Base-by-base conservation (phyloP, 2,888 invertebrate genomes). In the Drosophila ochracea region DNA sequence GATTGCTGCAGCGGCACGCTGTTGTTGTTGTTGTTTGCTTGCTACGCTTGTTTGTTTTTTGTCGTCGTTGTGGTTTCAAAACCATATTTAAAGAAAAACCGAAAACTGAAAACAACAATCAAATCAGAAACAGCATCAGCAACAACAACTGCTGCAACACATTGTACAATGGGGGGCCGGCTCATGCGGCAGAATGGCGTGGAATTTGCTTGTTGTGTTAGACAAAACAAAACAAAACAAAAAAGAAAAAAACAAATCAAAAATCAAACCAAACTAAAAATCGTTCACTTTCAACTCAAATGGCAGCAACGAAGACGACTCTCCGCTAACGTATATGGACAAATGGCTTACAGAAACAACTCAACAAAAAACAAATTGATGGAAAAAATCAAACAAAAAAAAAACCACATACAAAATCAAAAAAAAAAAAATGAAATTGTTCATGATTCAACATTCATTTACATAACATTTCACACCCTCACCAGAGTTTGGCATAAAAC, bases 191-290 rank as follows among this genome's bases (percentile, higher is more conserved):
- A 84, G 84, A 70, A 76, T 80, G 76, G 76, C 78, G 59, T 73
- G 84, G 84, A 78, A 70, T 76, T 84, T 84, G 83, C 88, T 84
- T 78, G 83, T 84, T 84, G 76, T 84, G 74, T 86, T 86, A 81
- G 68, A 78, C 41, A 68, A 47, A 47, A 52, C 55, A 64, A 76
- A 80, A 78, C 57, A 71, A 61, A 63, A 68, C 68, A 72, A 72
- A 68, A 47, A 75, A 4, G 4, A 25, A 71, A 72, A 77, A 77
- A 73, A 83, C 39, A 52, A 78, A 68, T 47, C 58, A 30, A 25
- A 30, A 63, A 28, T 60, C 54, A 54, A 54, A 73, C 35, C 37
- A 72, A 63, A 69, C 52, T 76, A 79, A 73, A 83, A 78, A 64
- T 71, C 84, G 84, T 87, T 84, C 69, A 84, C 84, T 84, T 84